phyloP scores from a whole-genome alignment of 2,113 vertebrate genomes.

The Phaethon lepturus region DNA sequence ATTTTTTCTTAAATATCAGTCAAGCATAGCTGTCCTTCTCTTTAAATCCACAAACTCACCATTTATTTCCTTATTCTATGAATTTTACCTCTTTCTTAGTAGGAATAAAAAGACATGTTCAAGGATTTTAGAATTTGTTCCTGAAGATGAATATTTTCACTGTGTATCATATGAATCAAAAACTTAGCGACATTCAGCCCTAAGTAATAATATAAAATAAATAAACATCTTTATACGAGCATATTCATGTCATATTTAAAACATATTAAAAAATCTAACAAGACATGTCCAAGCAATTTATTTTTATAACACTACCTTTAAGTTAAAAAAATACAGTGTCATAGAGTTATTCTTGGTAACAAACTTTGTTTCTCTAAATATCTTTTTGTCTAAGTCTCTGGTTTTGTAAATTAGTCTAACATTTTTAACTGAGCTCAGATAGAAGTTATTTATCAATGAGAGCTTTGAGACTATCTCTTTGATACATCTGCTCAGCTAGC shows the following conservation, averaged over 20 bases:
- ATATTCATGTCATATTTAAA: not conserved
- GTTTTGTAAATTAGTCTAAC: not conserved
- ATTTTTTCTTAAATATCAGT: not conserved
- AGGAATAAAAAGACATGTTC: not conserved
- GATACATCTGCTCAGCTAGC: slow-evolving; percentile 1
- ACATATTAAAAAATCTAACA: not conserved
- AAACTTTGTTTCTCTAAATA: not conserved
- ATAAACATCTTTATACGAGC: too few species aligned
- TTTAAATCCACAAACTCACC: not conserved
- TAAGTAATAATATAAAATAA: not conserved
- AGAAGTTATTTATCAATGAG: not conserved
- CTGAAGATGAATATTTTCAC: not conserved
- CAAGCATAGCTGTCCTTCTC: not conserved
- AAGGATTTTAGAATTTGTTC: not conserved
- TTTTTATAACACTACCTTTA: not conserved
- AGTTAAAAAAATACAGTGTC: not conserved
- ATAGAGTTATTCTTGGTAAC: not conserved
- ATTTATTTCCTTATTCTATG: not conserved
- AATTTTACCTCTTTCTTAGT: not conserved
- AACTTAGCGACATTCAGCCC: not conserved
- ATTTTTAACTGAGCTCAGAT: not conserved
- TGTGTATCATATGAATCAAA: not conserved
- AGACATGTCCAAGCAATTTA: too few species aligned
- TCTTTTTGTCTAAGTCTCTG: not conserved
- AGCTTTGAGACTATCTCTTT: slow-evolving; percentile 1